Evolutionary conservation across 2,113 vertebrate species (phyloP), one percentile per base, ranked within the genome.

Genomic region (Toxostoma redivivum): DNA sequence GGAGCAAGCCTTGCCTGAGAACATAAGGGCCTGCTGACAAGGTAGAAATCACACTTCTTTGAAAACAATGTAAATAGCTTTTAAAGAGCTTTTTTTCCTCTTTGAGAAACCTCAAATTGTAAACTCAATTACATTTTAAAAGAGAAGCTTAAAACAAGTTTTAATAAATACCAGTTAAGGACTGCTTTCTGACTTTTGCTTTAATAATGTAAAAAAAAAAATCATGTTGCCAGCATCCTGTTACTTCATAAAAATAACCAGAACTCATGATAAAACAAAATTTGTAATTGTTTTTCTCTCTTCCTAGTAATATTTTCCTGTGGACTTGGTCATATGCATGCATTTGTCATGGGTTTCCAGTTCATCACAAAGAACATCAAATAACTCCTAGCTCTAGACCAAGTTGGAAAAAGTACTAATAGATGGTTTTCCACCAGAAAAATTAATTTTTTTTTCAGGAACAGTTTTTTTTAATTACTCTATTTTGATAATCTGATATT

Each of bases 381-480:
- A 64, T 66, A 74, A 51, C 10, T 90, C 28, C 9, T 28, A n/a
- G 30, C 22, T 51, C 13, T 47, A 71, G 4, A 47, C 5, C 12
- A 79, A 61, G 11, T 45, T 40, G 27, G 7, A 23, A 80, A 40
- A 62, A 84, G 28, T 57, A 51, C 19, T 19, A n/a, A 27, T 19
- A 50, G 47, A 38, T 40, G 1, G 44, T 81, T 85, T 95, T 67
- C 44, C 45, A 82, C 14, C 9, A 73, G 73, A 53, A 87, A 74
- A 93, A 44, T 10, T 0, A n/a, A 23, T 0, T 5, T 1, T 25
- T 25, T 74, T 77, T 90, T 0, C 27, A 73, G 42, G 2, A 69
- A 33, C 10, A 5, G 5, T 14, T 35, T 72, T 25, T 50, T 89
- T 23, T 5, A 51, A 47, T 64, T 1, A 37, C 17, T 65, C 0